Percentiles rank a stretch among this genome's conserved stretches.
phyloP scores from a whole-genome alignment of 2,888 invertebrate genomes.

The Coremacera marginata region DNA sequence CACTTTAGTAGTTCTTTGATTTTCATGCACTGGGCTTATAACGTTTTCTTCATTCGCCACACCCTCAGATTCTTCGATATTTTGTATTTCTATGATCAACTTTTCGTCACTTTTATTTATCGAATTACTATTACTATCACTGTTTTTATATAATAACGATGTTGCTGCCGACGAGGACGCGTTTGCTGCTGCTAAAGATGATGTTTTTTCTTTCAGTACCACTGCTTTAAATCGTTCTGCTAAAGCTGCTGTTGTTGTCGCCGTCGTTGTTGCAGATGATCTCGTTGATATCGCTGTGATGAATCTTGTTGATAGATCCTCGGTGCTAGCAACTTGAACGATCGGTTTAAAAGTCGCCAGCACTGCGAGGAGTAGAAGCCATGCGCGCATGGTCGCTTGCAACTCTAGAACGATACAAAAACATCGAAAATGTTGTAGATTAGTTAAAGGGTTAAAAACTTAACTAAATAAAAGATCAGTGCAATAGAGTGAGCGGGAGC shows the following conservation, averaged over 20 bases:
- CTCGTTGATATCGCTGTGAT: conserved; percentile 61
- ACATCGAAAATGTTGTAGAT: conserved; percentile 59
- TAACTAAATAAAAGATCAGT: conserved; percentile 30
- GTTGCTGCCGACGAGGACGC: neutral
- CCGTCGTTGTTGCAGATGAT: conserved; percentile 44
- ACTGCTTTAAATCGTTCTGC: conserved; percentile 54
- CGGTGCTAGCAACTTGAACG: conserved; percentile 71
- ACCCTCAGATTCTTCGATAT: conserved; percentile 54
- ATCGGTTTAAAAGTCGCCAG: conserved; percentile 70
- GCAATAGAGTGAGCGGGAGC: conserved; percentile 10
- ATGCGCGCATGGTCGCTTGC: conserved; percentile 71
- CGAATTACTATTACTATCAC: conserved; percentile 45
- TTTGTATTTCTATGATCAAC: conserved; percentile 51
- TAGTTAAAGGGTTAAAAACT: conserved; percentile 60
- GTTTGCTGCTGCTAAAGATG: conserved; percentile 30
- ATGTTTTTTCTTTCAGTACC: conserved; percentile 48
- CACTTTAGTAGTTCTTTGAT: conserved; percentile 49
- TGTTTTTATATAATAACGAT: conserved; percentile 32
- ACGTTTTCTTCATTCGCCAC: conserved; percentile 52
- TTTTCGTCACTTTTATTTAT: conserved; percentile 45
- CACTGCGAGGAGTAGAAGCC: conserved; percentile 70
- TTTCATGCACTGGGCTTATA: conserved; percentile 33
- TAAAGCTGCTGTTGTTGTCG: conserved; percentile 50
- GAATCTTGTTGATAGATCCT: conserved; percentile 66
- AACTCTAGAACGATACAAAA: conserved; percentile 69